Base-by-base conservation (phyloP, 2,888 invertebrate species). In the Amphipyra tragopoginis region DNA sequence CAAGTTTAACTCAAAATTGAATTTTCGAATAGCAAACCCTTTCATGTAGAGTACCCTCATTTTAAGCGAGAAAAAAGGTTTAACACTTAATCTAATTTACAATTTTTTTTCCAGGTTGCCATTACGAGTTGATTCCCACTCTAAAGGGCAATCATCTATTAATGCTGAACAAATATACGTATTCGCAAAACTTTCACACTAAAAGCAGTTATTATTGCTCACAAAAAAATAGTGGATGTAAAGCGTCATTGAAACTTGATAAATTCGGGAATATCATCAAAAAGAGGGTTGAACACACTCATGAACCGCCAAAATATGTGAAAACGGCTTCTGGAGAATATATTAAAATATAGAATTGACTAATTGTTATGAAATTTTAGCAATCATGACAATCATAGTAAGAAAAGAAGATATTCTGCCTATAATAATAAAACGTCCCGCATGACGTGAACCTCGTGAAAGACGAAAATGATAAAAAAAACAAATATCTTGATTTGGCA, bases 101-200 rank as follows among this genome's bases (percentile, higher is more conserved):
- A n/a, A n/a, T n/a, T n/a, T 10, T 39, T 49, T 49, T 45, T 45
- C 2, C 70, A 68, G 67, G 36, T 0, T 7, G 42, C 48, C 53
- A 44, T 8, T 79, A 77, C 52, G 48, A 67, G 1, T 67, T 77
- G 45, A 75, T 83, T 11, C 66, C 63, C 8, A 62, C 68, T 6
- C 26, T n/a, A 38, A 73, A 55, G 39, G 75, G 82, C 7, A 75
- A 71, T 29, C 11, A 53, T 0, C 56, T 84, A 15, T 47, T 84
- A 7, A 52, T 79, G 71, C 15, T 77, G 42, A 72, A 77, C 2
- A 62, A 68, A 2, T 76, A 67, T 44, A 83, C 83, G 1, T 83
- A 73, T 50, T 74, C 75, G 11, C 72, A 66, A 65, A 49, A 70
- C 14, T 60, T 56, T 34, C 51, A 39, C 5, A 52, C 65, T 9